phyloP scores from a whole-genome alignment of 2,113 vertebrate genomes.

The Alligator sinensis region DNA sequence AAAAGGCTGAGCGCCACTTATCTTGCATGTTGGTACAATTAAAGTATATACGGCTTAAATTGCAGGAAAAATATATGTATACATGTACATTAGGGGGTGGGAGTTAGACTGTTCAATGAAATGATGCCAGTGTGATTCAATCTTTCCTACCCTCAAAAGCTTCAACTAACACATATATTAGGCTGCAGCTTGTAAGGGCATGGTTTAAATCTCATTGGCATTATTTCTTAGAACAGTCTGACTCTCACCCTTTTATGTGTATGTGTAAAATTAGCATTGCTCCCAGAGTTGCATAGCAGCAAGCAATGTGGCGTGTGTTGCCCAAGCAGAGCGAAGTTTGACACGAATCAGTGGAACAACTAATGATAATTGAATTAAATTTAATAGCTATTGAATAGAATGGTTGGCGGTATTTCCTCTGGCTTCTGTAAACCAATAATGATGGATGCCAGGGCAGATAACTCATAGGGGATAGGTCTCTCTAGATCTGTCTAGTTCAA shows the following conservation, averaged over 20 bases:
- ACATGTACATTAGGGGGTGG: too few relatives aligned
- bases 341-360: background rate
- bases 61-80: too few relatives aligned
- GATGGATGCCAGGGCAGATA: too few relatives aligned
- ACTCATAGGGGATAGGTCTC: too few relatives aligned
- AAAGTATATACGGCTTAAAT: background rate
- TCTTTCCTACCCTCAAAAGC: too few relatives aligned
- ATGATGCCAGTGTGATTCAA: too few relatives aligned
- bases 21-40: background rate
- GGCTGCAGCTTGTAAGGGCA: background rate
- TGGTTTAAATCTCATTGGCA: background rate
- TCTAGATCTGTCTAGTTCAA: too few relatives aligned
- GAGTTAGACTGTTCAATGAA: too few relatives aligned
- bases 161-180: too few relatives aligned
- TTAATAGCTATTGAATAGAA: background rate
- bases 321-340: background rate
- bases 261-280: background rate
- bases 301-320: background rate
- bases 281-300: background rate
- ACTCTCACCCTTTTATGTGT: background rate
- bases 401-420: too few relatives aligned
- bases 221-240: background rate
- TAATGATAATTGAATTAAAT: background rate
- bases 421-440: too few relatives aligned
- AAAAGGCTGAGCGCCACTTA: background rate